phyloP scores from a whole-genome alignment of 2,888 invertebrate genomes.

The Acholoe squamosa region DNA sequence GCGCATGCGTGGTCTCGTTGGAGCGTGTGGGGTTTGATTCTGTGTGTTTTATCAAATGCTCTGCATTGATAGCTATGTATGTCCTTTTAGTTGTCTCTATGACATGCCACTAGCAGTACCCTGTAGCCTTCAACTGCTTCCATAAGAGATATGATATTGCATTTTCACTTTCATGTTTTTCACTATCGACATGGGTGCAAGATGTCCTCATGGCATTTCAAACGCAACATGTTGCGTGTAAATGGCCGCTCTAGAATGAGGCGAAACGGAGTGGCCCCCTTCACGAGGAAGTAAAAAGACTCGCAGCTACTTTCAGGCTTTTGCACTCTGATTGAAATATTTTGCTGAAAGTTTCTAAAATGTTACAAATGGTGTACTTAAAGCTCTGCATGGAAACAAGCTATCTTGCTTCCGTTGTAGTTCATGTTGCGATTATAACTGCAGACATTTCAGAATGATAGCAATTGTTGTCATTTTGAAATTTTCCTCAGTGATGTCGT shows the following conservation, averaged over 20 bases:
- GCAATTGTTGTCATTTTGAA: no score
- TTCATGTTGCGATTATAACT: no score
- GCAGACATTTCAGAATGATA: no score
- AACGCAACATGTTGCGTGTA: background rate
- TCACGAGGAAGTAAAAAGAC: background rate
- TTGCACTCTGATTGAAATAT: background rate
- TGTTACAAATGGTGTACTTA: background rate
- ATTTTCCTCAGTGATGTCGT: no score
- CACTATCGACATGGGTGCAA: background rate
- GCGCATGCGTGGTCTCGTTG: conserved; percentile 1
- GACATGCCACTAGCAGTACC: background rate
- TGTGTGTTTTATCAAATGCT: background rate
- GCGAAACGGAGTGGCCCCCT: background rate
- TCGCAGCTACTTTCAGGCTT: background rate
- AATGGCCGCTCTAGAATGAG: background rate
- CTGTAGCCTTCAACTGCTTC: background rate
- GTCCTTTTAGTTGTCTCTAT: background rate
- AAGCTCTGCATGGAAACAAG: no score
- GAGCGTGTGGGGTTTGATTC: background rate
- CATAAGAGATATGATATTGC: conserved; percentile 15
- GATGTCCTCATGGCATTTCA: background rate
- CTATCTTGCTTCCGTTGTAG: no score
- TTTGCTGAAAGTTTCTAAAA: background rate
- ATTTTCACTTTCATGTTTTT: conserved; percentile 27
- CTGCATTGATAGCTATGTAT: background rate